Evolutionary conservation across 2,797 vertebrate species (phyloP).

Genomic region (Columba guinea): DNA sequence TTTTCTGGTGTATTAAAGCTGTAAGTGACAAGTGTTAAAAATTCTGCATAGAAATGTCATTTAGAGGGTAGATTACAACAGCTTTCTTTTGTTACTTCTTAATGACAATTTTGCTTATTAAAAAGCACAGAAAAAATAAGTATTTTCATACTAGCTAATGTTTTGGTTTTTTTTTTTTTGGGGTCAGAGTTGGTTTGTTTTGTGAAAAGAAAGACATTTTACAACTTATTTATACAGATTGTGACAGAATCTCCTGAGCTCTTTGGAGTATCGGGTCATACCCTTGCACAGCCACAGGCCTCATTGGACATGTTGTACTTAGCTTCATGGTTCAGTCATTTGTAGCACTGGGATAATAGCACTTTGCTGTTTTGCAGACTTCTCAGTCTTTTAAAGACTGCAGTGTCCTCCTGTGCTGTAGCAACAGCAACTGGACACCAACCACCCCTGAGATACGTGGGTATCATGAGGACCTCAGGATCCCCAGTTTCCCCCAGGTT

Average conservation of each 20-base stretch:
- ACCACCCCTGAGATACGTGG: background rate
- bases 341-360: background rate
- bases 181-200: background rate
- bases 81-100: background rate
- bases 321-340: background rate
- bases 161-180: background rate
- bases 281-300: background rate
- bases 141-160: background rate
- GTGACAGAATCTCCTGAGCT: background rate
- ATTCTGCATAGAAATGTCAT: background rate
- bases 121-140: background rate
- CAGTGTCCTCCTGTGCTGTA: background rate
- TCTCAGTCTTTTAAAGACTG: background rate
- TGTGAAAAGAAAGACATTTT: background rate
- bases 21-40: background rate
- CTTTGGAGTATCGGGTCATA: background rate
- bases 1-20: background rate
- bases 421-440: background rate
- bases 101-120: background rate
- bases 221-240: background rate
- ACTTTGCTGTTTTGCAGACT: background rate
- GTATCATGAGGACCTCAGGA: background rate
- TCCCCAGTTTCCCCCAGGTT: background rate
- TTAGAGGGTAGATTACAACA: background rate
- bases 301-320: background rate